Evolutionary conservation across 2,113 vertebrate species (phyloP), one percentile per base, ranked within the genome.

Genomic region (Columbina picui): DNA sequence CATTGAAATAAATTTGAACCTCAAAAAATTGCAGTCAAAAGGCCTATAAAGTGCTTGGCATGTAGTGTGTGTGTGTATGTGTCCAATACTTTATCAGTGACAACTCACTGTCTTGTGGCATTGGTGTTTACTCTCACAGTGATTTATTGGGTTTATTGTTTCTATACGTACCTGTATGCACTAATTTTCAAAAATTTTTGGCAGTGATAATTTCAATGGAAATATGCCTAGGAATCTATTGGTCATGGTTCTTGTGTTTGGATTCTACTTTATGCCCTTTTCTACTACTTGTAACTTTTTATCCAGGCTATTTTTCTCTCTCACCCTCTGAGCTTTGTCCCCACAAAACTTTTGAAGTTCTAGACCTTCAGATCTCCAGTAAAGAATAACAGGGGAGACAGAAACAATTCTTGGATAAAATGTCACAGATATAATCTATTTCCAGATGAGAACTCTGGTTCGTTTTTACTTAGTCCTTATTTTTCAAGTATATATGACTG

Each of bases 361-460:
- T 94, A 95, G 74, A 45, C 63, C 70, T 93, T 92, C 79, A 88
- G 90, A 86, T 92, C 75, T 93, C 59, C 82, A 93, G 59, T 67
- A 83, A 95, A 84, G 55, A 93, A 89, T 90, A 94, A 77, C 88
- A 92, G n/a, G 56, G 77, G 81, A 91, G 92, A 84, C 53, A 83
- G 87, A 96, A 96, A 81, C 59, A 95, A 93, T 78, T 59, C 49
- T 70, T 90, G 77, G 93, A 74, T 90, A 26, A 96, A 95, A 96
- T 94, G 93, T 95, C 93, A 95, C 0, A 0, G 93, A 80, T 85
- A 88, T 83, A 81, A 88, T 90, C 69, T 69, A 82, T 69, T 87
- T 92, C 82, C 63, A 86, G 47, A 74, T 17, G 19, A 87, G 63
- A 93, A 68, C 57, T 76, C 36, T 80, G 57, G 77, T 52, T 92